Evolutionary conservation across 1,140 invertebrate species (phyloP), one percentile per base, ranked within the genome.

Genomic region (Chironomus striatipennis): DNA sequence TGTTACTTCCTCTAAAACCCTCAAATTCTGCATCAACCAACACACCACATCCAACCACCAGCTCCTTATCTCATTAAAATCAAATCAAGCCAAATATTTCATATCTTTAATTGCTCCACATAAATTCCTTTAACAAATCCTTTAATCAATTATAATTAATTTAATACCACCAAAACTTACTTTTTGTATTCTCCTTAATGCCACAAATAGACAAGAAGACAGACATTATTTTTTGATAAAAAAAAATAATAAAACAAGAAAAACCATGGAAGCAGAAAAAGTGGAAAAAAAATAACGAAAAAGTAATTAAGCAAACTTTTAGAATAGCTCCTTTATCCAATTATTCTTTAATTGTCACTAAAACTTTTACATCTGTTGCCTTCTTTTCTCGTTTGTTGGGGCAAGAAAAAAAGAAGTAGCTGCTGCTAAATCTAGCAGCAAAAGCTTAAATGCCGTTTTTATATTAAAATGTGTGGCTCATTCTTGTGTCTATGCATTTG

Each of bases 321-420:
- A 57, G n/a, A 15, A 12, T 57, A 57, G 47, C n/a, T 57, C 12
- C n/a, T 47, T 67, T 18, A 20, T 70, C 65, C 65, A 70, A 70
- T 70, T 70, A 70, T 70, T 70, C 65, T 70, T 70, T 70, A 70
- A 70, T 70, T 70, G 65, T 70, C 65, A 70, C 65, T 10, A 70
- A 70, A 57, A 18, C 20, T 70, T 70, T 21, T 70, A 17, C 65
- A 70, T 70, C 65, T 70, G 65, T 70, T 70, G 65, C 17, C 65
- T 18, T n/a, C 47, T 57, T 57, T 15, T 12, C n/a, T 57, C 15
- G 2, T 57, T 57, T 57, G 8, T 57, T 57, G 4, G 9, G 24
- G 5, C 5, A 34, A 5, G 24, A 34, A 34, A 34, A 34, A 34
- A 34, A 34, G n/a, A n/a, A n/a, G n/a, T n/a, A n/a, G 24, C 24